Evolutionary conservation across 2,113 vertebrate species (phyloP), one percentile per base, ranked within the genome.

Genomic region (Hylia prasina): DNA sequence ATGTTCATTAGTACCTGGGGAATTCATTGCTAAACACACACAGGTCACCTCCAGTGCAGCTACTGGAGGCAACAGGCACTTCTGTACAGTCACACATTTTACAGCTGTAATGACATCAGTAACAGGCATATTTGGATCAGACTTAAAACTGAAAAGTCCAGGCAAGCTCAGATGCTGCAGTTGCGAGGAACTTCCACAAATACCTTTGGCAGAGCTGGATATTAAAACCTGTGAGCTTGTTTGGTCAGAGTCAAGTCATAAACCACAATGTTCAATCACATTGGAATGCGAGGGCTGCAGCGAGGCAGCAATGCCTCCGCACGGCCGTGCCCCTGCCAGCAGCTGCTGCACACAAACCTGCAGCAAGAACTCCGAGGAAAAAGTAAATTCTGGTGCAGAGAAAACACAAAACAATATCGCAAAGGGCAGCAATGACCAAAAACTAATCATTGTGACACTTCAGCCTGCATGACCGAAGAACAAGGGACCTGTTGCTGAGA

Each of bases 401-500:
- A 87, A 73, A 57, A 50, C 58, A 58, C 54, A 56, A 89, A 92
- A 63, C 39, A 83, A 71, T 37, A 48, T 37, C 3, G 11, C 78
- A 91, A 76, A 92, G 86, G 82, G 88, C 28, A 72, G 80, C 90
- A 72, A 28, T 33, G 83, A 28, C 89, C 70, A 54, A 94, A 96
- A 94, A 80, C 79, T 90, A 97, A 97, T 96, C 93, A 92, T 50
- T 6, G 0, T 71, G 95, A 95, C 93, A 95, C 92, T 76, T 82
- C 35, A 40, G 89, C 78, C 13, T 35, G 48, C 22, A 68, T 2
- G 69, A 51, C 35, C 3, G 0, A 71, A 90, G 88, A 96, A 96
- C 79, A 97, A 94, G 95, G 86, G 95, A 97, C 94, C 97, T 96
- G 95, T 97, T 96, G 82, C 95, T 88, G 91, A 94, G 92, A 97